A percentile compares a stretch with the other conserved stretches of the same genome.
phyloP scores from a whole-genome alignment of 2,888 invertebrate genomes.

The Leptinotarsa tumamoca region DNA sequence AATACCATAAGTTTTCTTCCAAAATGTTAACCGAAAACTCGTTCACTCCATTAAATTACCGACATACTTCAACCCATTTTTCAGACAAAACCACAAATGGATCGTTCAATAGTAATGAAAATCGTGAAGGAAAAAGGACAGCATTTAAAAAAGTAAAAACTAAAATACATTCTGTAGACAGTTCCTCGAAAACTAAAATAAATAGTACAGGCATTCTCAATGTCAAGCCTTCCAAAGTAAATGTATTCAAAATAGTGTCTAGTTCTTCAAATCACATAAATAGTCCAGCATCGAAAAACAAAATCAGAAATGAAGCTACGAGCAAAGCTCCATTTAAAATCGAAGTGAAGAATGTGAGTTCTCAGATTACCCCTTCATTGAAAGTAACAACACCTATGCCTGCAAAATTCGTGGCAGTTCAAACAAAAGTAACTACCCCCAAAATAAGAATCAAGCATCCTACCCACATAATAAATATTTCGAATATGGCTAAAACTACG shows the following conservation, averaged over 20 bases:
- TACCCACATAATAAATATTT: conserved; percentile 21
- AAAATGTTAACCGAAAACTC: neutral
- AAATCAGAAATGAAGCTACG: conserved; percentile 32
- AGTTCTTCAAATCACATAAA: neutral
- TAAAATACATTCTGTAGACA: neutral
- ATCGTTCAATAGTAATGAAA: neutral
- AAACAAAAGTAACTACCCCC: conserved; percentile 29
- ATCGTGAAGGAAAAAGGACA: neutral
- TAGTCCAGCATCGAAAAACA: neutral
- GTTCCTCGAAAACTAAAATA: neutral
- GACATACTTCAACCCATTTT: conserved; percentile 11
- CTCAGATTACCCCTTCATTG: neutral
- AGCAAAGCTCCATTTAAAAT: conserved; percentile 36
- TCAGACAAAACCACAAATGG: neutral
- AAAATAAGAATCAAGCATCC: conserved; percentile 28
- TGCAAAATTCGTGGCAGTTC: conserved; percentile 20
- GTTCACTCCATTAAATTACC: neutral
- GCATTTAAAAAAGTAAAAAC: neutral
- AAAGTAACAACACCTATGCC: conserved; percentile 16
- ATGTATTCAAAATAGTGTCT: neutral
- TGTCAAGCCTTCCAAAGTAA: neutral
- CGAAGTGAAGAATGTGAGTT: conserved; percentile 25
- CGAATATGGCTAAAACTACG: conserved; percentile 11
- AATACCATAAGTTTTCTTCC: conserved; percentile 43
- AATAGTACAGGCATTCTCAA: neutral